phyloP scores from a whole-genome alignment of 2,113 vertebrate genomes.

The Bufo bufo region DNA sequence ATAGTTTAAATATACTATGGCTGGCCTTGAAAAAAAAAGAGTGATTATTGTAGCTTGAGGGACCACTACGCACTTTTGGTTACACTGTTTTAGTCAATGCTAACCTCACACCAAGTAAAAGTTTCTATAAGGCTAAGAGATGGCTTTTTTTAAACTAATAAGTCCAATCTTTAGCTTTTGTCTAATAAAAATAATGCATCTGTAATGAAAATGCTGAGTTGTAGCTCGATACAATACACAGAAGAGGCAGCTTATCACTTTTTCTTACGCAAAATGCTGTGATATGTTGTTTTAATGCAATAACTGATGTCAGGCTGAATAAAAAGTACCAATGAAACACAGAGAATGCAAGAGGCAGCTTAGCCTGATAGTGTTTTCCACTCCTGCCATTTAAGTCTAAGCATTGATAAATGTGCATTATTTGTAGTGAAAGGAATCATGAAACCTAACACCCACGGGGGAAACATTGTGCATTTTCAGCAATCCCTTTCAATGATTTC shows the following conservation, averaged over 20 bases:
- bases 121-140: background rate
- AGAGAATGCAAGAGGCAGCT: conserved; percentile 37
- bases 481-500: conserved; percentile 56
- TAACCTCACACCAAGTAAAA: background rate
- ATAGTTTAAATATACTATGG: no score
- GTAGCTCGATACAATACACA: conserved; percentile 5
- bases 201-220: conserved; percentile 38
- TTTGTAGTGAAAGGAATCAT: conserved; percentile 41
- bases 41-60: no score
- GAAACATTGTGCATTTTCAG: conserved; percentile 55
- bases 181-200: conserved; percentile 36
- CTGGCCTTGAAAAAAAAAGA: no score
- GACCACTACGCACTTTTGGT: background rate
- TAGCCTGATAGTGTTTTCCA: conserved; percentile 40
- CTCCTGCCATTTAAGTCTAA: conserved; percentile 50
- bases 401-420: conserved; percentile 58
- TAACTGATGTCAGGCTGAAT: conserved; percentile 47
- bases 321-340: conserved; percentile 24
- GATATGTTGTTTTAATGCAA: conserved; percentile 50
- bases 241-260: conserved; percentile 42
- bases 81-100: background rate
- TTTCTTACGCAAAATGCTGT: conserved; percentile 31
- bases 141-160: conserved; percentile 23
- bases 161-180: conserved; percentile 31
- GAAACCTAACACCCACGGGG: conserved; percentile 57